These are phyloP conservation scores for Cantharis nigra DNA, from an alignment of 2,888 invertebrate genomes.

Conservation along the genomic window DNA sequence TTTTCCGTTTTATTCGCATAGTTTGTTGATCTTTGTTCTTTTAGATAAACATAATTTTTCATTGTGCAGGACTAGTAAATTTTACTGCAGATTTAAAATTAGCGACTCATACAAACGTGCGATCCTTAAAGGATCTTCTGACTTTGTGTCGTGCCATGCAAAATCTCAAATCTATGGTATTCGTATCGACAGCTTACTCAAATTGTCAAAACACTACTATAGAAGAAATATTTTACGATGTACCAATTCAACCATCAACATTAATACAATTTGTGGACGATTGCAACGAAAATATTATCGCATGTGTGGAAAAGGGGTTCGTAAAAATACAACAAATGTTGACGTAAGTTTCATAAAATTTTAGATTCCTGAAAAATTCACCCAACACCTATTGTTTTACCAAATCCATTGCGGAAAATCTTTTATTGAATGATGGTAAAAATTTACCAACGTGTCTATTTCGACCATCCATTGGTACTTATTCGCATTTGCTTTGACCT, in stretches of 20 bases:
- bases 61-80: constrained; percentile 41
- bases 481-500: no score
- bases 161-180: constrained; percentile 45
- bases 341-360: constrained; percentile 8
- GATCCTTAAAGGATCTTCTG: constrained; percentile 40
- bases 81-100: constrained; percentile 40
- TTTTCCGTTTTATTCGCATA: no score
- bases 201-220: constrained; percentile 47
- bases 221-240: constrained; percentile 54
- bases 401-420: constrained; percentile 67
- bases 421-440: constrained; percentile 59
- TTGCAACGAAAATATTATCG: neutral
- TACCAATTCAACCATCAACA: constrained; percentile 52
- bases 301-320: neutral
- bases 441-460: constrained; percentile 65
- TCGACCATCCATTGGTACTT: constrained; percentile 65
- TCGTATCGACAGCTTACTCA: constrained; percentile 52
- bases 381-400: constrained; percentile 73
- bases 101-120: constrained; percentile 41
- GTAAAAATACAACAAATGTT: neutral
- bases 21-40: neutral
- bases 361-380: constrained; percentile 53
- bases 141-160: constrained; percentile 21
- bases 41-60: neutral
- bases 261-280: constrained; percentile 49